phyloP scores from a whole-genome alignment of 1,140 invertebrate species.

The Euwallacea fornicatus region DNA sequence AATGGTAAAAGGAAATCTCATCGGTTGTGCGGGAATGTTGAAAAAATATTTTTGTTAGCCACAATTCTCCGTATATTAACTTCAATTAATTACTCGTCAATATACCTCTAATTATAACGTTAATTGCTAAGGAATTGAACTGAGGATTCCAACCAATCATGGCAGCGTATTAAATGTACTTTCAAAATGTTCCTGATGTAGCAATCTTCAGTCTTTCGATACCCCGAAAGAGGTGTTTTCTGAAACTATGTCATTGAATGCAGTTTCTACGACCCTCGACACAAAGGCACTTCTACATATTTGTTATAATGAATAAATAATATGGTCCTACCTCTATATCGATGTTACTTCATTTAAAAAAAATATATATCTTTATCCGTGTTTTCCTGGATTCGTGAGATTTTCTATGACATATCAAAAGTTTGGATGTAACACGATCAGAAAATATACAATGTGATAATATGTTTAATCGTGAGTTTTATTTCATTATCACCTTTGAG shows the following conservation, averaged over 20 bases:
- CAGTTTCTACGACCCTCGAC: background rate
- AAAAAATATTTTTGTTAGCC: background rate
- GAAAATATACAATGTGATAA: conserved; percentile 36
- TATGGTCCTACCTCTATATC: background rate
- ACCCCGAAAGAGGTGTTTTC: no score
- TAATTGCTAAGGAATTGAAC: no score
- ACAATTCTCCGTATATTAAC: background rate
- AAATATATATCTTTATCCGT: conserved; percentile 9
- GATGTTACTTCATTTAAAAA: conserved; percentile 12
- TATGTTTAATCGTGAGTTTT: conserved; percentile 25
- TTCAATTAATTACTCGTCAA: no score
- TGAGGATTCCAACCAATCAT: no score
- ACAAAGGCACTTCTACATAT: no score
- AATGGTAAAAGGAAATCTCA: conserved; percentile 23
- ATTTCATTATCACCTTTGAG: background rate
- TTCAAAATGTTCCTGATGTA: background rate
- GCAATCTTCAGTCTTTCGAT: no score
- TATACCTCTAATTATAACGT: no score
- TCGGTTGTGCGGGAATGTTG: background rate
- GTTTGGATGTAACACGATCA: conserved; percentile 24
- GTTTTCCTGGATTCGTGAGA: conserved; percentile 19
- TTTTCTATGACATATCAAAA: conserved; percentile 35
- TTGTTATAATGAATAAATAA: conserved; percentile 6
- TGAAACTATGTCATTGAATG: no score
- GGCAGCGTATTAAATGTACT: background rate